Evolutionary conservation across 2,113 vertebrate species (phyloP), one percentile per base, ranked within the genome.

Genomic region (Gallinago jamesoni): DNA sequence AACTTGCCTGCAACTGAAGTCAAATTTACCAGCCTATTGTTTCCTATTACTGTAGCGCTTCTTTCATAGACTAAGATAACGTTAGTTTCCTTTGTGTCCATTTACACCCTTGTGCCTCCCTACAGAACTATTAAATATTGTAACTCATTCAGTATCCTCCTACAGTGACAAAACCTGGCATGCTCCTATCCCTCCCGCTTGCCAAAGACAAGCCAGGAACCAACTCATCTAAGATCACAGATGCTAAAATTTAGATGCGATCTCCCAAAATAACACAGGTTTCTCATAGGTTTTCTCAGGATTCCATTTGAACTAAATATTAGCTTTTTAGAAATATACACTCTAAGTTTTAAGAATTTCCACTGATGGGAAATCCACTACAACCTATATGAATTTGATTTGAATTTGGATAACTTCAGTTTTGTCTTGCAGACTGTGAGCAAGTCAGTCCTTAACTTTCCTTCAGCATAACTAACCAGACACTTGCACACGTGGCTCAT

Each of bases 61-160:
- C 63, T 73, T 95, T 95, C 79, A 86, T 55, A 77, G 75, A 93
- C 59, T 75, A 83, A 83, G 75, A 76, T 41, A 95, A 86, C 18
- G 10, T 66, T 92, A 41, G 48, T 73, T 94, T 88, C 63, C 55
- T 92, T 89, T 30, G 2, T 88, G 63, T 63, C 72, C 86, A 59
- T 93, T 92, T 90, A 79, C 17, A 84, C 33, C 18, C 20, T 22
- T 72, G 60, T 75, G 43, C 28, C 30, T 91, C 69, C 57, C 73
- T 56, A 48, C 1, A 78, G 80, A 78, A 78, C 62, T 78, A 72
- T 67, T 91, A 89, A 67, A 82, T 86, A 85, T 12, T 59, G 62
- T 77, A 39, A 80, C 84, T 64, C n/a, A n/a, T 62, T 84, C 37
- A 55, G 45, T 66, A 57, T 80, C 88, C 76, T 53, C 63, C 68